Evolutionary conservation across 2,888 invertebrate species (phyloP).

Genomic region (Eledona agricola): DNA sequence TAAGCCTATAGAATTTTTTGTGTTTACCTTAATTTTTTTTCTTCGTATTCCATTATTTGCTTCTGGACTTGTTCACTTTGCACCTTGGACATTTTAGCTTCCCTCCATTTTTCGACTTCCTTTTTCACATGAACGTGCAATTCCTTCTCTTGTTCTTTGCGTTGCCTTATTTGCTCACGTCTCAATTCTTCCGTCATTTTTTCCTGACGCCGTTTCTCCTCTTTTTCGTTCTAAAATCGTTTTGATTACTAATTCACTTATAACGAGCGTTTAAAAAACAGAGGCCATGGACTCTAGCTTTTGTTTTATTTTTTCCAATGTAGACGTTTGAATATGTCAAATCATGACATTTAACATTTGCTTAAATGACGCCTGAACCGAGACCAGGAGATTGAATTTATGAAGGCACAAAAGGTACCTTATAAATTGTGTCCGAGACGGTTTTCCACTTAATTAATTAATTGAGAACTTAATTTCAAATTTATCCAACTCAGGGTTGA

Average conservation of each 20-base stretch:
- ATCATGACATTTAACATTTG: too few species aligned
- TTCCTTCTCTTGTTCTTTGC: constrained; percentile 44
- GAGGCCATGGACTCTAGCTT: neutral
- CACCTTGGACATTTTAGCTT: constrained; percentile 40
- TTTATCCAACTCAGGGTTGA: too few species aligned
- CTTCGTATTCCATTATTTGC: constrained; percentile 32
- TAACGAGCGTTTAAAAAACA: too few species aligned
- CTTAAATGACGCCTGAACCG: too few species aligned
- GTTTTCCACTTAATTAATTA: too few species aligned
- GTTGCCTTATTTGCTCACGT: constrained; percentile 39
- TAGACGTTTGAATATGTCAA: too few species aligned
- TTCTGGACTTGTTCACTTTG: constrained; percentile 38
- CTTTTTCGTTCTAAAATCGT: constrained; percentile 46
- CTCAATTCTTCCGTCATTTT: constrained; percentile 40
- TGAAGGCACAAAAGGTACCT: too few species aligned
- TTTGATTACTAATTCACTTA: too few species aligned
- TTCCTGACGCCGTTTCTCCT: constrained; percentile 55
- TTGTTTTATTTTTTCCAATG: constrained; percentile 3
- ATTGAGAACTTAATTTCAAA: too few species aligned
- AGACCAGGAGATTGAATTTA: too few species aligned
- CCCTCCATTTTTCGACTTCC: constrained; percentile 19
- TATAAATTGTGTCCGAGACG: too few species aligned
- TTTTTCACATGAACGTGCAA: constrained; percentile 40
- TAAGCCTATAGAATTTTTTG: too few species aligned
- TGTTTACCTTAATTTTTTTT: constrained; percentile 32